phyloP scores from a whole-genome alignment of 2,797 vertebrate species.

The Scolopax rusticola region DNA sequence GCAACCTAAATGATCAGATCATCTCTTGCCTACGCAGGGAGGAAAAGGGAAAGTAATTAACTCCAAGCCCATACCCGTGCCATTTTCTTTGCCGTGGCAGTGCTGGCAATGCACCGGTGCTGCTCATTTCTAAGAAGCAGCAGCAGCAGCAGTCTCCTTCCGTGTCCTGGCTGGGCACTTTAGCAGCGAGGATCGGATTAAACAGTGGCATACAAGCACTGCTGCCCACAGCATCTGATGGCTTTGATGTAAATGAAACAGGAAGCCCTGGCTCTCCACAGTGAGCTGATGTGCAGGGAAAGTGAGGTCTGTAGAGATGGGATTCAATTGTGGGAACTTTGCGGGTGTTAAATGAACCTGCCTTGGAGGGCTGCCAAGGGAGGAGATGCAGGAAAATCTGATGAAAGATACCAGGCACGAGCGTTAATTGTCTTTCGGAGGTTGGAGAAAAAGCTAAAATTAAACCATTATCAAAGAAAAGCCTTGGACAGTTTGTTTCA shows the following conservation, averaged over 20 bases:
- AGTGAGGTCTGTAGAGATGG: slow-evolving; percentile 46
- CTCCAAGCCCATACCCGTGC: background rate
- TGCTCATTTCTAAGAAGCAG: background rate
- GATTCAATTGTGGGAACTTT: slow-evolving; percentile 62
- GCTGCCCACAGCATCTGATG: slow-evolving; percentile 21
- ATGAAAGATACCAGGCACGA: slow-evolving; percentile 65
- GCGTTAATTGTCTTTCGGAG: slow-evolving; percentile 61
- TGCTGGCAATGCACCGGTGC: background rate
- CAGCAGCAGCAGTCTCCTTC: background rate
- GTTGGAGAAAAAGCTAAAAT: slow-evolving; percentile 70
- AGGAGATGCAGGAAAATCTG: slow-evolving; percentile 61
- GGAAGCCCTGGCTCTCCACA: background rate
- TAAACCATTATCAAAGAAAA: slow-evolving; percentile 72
- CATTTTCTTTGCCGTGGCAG: background rate
- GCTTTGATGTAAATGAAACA: slow-evolving; percentile 53
- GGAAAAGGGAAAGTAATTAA: background rate
- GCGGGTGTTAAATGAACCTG: slow-evolving; percentile 73
- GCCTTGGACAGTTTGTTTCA: slow-evolving; percentile 69
- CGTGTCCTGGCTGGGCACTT: background rate
- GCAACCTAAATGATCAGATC: background rate
- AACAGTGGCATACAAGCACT: background rate
- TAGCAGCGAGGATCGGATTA: slow-evolving; percentile 8
- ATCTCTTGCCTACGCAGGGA: background rate
- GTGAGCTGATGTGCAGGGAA: slow-evolving; percentile 43
- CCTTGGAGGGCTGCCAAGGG: slow-evolving; percentile 66